These are phyloP conservation scores for Limnephilus lunatus DNA, from an alignment of 2,888 invertebrate genomes.

Conservation along the genomic window DNA sequence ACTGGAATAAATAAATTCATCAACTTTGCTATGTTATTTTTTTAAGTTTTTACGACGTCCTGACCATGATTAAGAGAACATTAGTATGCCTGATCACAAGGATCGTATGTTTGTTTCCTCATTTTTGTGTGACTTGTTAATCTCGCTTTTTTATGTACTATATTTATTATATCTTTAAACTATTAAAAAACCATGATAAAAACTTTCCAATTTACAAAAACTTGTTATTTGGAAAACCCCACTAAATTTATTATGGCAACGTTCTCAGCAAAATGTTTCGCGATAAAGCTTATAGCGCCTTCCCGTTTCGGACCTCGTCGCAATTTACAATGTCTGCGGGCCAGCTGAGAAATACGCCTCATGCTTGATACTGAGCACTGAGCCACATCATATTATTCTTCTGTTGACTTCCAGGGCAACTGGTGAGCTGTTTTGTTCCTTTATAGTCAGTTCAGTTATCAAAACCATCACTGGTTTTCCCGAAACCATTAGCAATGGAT, in stretches of 20 bases:
- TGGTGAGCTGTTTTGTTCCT: constrained; percentile 10
- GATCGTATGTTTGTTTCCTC: neutral
- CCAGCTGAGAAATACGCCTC: neutral
- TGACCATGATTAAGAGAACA: neutral
- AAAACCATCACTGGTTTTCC: constrained; percentile 58
- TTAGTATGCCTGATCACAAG: neutral
- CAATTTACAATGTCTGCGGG: constrained; percentile 1
- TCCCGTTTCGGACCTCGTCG: neutral
- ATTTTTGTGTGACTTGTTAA: neutral
- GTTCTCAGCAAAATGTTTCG: neutral
- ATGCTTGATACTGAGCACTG: neutral
- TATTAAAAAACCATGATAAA: neutral
- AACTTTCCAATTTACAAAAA: neutral
- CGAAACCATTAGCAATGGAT: constrained; percentile 56
- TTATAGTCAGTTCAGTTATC: constrained; percentile 19
- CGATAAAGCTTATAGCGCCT: neutral
- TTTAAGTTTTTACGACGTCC: neutral
- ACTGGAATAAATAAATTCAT: neutral
- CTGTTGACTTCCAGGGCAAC: neutral
- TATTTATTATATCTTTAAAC: neutral
- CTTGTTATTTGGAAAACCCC: neutral
- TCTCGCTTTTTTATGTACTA: neutral
- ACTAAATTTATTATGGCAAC: neutral
- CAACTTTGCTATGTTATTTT: neutral
- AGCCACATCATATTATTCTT: neutral